Base-by-base conservation (phyloP, 2,113 vertebrate genomes). In the Lepisosteus osseus region DNA sequence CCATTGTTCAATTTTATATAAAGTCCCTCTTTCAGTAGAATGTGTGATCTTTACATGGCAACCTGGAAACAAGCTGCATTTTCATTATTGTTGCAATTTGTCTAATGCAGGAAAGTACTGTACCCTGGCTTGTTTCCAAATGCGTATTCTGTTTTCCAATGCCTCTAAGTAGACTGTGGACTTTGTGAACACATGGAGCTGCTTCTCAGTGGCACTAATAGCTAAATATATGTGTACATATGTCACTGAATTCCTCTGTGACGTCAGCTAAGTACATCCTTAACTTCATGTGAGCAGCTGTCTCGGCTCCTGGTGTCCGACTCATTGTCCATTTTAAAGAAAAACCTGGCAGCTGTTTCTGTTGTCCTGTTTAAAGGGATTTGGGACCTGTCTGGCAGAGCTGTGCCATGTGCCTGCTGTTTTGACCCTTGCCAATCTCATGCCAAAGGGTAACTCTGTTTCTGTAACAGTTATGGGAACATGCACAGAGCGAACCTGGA, bases 141-240 rank as follows among this genome's bases (percentile, higher is more conserved):
- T 29, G 29, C 11, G 4, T 54, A 65, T 47, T 29, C 14, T 15
- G 41, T 68, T 51, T 42, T 29, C 47, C 29, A 15, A 54, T 1
- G 43, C 55, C 11, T 68, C 56, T 73, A 40, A 72, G 54, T 42
- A 56, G 43, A 17, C 55, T 0, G 0, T 51, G 47, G 47, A 51
- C 47, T 51, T 51, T 51, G 5, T 51, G 47, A 51, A 5, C 47
- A 51, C 47, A 51, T 51, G 47, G 9, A 6, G 47, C 47, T 0
- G 47, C 47, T 9, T 51, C 56, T 67, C 65, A 67, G 15, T 8
- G 65, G 56, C 67, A 59, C 15, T 42, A 66, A n/a, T 3, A 17
- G 9, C 65, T 68, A 74, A 15, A 69, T 63, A 74, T 69, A 74
- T 43, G 2, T 12, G 9, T 51, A 13, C 59, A 54, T 61, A n/a